Evolutionary conservation across 1,140 invertebrate species (phyloP).

Genomic region (Oncopeltus fasciatus): DNA sequence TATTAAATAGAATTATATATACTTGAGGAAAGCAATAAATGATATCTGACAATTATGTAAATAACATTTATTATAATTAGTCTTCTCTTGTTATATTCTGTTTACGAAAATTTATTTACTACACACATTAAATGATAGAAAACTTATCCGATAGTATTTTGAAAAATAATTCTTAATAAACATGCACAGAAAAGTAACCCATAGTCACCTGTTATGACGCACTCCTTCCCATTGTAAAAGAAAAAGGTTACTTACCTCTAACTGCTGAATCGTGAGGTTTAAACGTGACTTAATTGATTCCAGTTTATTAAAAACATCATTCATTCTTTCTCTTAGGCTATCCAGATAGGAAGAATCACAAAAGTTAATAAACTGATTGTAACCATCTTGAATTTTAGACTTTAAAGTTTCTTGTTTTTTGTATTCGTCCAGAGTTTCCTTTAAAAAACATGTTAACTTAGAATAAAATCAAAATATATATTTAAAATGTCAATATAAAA

Average conservation of each 20-base stretch:
- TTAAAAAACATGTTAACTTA: too few species aligned
- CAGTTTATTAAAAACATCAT: constrained; percentile 29
- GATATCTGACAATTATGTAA: too few species aligned
- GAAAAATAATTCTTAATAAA: neutral
- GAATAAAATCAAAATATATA: too few species aligned
- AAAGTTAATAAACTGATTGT: constrained; percentile 45
- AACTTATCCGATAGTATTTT: too few species aligned
- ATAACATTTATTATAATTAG: too few species aligned
- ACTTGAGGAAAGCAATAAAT: too few species aligned
- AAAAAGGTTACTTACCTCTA: constrained; percentile 24
- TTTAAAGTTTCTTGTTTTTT: constrained; percentile 42
- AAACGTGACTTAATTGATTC: constrained; percentile 27
- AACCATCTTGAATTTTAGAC: constrained; percentile 43
- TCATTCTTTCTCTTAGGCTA: constrained; percentile 39
- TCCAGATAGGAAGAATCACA: constrained; percentile 49
- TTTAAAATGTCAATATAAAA: too few species aligned
- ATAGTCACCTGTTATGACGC: neutral
- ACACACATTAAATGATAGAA: neutral
- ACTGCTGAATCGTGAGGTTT: constrained; percentile 19
- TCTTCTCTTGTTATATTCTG: too few species aligned
- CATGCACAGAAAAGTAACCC: neutral
- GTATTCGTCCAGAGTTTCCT: constrained; percentile 48
- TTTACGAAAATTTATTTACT: neutral
- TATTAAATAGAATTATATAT: too few species aligned
- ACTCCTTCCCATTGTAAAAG: neutral